phyloP scores from a whole-genome alignment of 2,888 invertebrate species.

The Sepiola atlantica region DNA sequence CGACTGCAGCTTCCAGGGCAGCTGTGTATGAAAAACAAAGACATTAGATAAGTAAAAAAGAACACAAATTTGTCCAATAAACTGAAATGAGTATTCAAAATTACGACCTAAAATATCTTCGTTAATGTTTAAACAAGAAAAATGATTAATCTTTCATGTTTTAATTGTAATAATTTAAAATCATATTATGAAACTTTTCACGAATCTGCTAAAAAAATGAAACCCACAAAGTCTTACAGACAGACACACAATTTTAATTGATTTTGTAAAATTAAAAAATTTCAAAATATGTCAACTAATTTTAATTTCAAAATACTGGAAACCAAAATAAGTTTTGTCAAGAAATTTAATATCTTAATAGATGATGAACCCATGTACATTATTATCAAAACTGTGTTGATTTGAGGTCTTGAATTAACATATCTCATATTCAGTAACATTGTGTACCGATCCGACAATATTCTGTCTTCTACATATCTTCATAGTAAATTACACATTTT shows the following conservation, averaged over 20 bases:
- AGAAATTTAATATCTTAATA: too few species aligned
- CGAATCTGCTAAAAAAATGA: neutral
- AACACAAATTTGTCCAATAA: neutral
- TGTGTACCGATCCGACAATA: too few species aligned
- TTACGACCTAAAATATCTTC: neutral
- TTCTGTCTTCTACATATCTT: too few species aligned
- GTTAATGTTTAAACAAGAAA: neutral
- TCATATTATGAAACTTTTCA: neutral
- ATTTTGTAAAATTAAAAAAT: neutral
- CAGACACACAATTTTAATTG: neutral
- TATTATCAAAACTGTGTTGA: too few species aligned
- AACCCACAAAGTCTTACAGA: neutral
- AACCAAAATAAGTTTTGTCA: neutral
- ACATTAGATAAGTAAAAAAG: neutral
- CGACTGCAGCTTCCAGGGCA: constrained; percentile 53
- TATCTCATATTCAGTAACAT: too few species aligned
- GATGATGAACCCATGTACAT: too few species aligned
- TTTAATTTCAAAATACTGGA: neutral
- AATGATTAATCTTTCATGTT: neutral
- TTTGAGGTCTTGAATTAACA: too few species aligned
- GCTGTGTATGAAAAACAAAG: constrained; percentile 40
- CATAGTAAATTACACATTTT: too few species aligned
- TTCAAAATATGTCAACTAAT: neutral
- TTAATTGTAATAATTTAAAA: neutral
- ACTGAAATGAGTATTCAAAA: neutral